Percentiles rank a stretch among this genome's conserved stretches.
Conservation (phyloP, 2,888 invertebrate species). For the Troglohyphantes excavatus region DNA sequence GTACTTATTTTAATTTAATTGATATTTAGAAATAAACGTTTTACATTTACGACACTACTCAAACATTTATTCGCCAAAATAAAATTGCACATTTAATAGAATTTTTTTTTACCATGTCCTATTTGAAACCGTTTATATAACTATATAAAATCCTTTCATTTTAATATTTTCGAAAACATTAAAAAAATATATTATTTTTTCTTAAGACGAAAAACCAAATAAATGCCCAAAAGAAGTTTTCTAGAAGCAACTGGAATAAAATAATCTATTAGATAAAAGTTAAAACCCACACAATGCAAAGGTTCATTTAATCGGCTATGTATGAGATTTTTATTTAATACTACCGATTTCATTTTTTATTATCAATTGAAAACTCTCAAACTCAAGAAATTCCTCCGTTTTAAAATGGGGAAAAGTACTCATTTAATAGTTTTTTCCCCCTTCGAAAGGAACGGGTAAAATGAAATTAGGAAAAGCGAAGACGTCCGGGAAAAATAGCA, state of each 20-base stretch:
- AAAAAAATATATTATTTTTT: too few species aligned
- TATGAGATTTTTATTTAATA: background rate
- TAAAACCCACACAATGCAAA: background rate
- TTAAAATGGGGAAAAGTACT: background rate
- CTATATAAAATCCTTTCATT: too few species aligned
- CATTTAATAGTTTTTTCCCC: background rate
- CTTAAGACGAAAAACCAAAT: too few species aligned
- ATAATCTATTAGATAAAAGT: background rate
- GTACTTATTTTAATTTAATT: too few species aligned
- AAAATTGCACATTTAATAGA: too few species aligned
- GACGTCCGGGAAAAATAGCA: background rate
- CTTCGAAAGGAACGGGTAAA: background rate
- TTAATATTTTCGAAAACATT: background rate
- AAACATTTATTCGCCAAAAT: too few species aligned
- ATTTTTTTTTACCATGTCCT: too few species aligned
- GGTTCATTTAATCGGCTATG: background rate
- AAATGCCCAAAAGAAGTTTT: too few species aligned
- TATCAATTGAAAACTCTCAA: background rate
- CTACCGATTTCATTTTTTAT: background rate
- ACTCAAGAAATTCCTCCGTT: background rate
- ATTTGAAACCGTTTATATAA: too few species aligned
- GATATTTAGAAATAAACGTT: too few species aligned
- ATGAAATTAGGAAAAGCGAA: background rate
- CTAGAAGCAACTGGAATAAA: too few species aligned
- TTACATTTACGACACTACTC: too few species aligned